A percentile compares a stretch with the other conserved stretches of the same genome.
Evolutionary conservation across 2,888 invertebrate species (phyloP).

Genomic region (Mystacides longicornis): DNA sequence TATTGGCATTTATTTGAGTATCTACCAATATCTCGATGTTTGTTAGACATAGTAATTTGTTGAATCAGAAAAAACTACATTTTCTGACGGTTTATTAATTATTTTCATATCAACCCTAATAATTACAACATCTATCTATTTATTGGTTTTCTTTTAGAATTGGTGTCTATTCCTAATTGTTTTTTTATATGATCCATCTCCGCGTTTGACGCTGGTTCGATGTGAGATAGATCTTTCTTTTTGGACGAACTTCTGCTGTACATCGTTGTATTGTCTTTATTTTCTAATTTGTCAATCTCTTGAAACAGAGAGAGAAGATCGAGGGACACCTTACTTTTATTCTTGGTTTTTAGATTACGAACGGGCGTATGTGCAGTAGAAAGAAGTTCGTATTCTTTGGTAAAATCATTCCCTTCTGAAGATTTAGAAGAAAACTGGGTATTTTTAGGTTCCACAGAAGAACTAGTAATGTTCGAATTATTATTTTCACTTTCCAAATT

Average conservation of each 20-base stretch:
- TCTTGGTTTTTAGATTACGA: background rate
- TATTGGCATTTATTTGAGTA: too few species aligned
- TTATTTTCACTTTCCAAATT: background rate
- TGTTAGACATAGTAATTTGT: too few species aligned
- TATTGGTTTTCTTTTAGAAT: background rate
- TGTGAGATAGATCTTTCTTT: conserved; percentile 3
- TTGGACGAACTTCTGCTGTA: background rate
- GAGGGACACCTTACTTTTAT: background rate
- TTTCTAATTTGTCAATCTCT: background rate
- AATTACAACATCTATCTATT: background rate
- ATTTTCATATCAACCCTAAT: background rate
- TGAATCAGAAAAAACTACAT: too few species aligned
- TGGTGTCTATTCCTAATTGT: background rate
- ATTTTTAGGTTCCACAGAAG: background rate
- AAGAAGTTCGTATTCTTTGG: background rate
- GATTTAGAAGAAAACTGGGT: background rate
- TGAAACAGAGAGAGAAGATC: background rate
- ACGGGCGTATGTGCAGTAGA: background rate
- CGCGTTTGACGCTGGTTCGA: background rate
- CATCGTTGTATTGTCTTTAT: background rate
- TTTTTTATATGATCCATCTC: background rate
- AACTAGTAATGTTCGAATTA: background rate
- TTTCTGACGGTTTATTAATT: too few species aligned
- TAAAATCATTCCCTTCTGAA: background rate
- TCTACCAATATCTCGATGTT: too few species aligned